Base-by-base conservation (phyloP, 2,797 vertebrate species). In the Gallinago nigripennis region DNA sequence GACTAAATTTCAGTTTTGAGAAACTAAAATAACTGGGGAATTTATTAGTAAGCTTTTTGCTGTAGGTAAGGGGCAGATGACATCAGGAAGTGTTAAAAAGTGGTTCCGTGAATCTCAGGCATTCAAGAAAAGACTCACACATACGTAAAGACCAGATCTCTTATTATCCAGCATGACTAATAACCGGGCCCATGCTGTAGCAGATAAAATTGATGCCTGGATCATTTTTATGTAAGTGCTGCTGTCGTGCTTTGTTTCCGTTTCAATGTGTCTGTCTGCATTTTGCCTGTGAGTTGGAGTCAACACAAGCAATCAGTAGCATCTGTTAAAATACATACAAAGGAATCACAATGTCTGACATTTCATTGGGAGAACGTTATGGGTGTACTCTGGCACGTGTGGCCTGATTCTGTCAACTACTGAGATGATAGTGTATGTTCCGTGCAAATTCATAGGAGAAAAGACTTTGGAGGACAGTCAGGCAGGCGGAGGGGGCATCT, bases 191-290 rank as follows among this genome's bases (percentile, higher is more conserved):
- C 31, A 20, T 61, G 73, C 82, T 54, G 61, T 77, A 81, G 69
- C 93, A 95, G 86, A 50, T 89, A 81, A 81, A 93, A 89, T 91
- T 94, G 88, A 87, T 89, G 85, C 63, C 85, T 84, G 93, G 75
- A 84, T 87, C 43, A 25, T 75, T 75, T 91, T 93, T 91, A 87
- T 82, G 88, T 93, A 90, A 91, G 75, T 91, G 79, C 66, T 87
- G 79, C 91, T 95, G 91, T 95, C 86, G 45, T 84, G 82, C 88
- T 91, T 94, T 70, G 53, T 91, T 93, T 93, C 28, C 15, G 2
- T 94, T 95, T 93, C 82, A 73, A 56, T 84, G 85, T 93, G 91
- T 84, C 88, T 93, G 79, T 84, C 93, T 95, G 90, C 57, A 66
- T 95, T 93, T 94, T 84, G 73, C 69, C 65, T n/a, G 8, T 21